phyloP scores from a whole-genome alignment of 2,113 vertebrate genomes.

The Sapayoa aenigma region DNA sequence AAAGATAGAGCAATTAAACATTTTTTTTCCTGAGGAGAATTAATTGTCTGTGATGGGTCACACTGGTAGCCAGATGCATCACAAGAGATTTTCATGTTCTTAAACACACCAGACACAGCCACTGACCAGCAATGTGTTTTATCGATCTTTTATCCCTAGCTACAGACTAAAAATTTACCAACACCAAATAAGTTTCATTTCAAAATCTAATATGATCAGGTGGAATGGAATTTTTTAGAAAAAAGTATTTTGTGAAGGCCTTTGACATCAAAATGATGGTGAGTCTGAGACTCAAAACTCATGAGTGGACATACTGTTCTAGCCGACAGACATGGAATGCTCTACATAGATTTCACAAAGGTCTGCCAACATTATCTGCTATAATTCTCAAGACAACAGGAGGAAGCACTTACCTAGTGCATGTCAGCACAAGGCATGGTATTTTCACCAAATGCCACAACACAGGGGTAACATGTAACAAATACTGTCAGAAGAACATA shows the following conservation, averaged over 20 bases:
- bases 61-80: background rate
- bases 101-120: background rate
- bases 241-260: background rate
- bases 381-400: background rate
- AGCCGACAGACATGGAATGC: background rate
- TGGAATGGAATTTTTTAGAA: background rate
- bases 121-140: background rate
- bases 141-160: background rate
- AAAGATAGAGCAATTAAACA: conserved; percentile 53
- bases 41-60: conserved; percentile 20
- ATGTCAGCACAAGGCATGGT: background rate
- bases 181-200: background rate
- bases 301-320: background rate
- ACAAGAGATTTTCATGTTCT: conserved; percentile 16
- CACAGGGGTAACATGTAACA: background rate
- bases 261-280: background rate
- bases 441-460: background rate
- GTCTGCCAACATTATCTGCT: background rate
- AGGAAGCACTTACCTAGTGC: background rate
- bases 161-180: background rate
- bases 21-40: background rate
- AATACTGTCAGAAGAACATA: background rate
- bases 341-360: background rate
- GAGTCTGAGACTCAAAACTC: background rate
- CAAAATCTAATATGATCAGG: background rate